Evolutionary conservation across 2,797 vertebrate genomes (phyloP).

Genomic region (Melanotaenia pygmaea): DNA sequence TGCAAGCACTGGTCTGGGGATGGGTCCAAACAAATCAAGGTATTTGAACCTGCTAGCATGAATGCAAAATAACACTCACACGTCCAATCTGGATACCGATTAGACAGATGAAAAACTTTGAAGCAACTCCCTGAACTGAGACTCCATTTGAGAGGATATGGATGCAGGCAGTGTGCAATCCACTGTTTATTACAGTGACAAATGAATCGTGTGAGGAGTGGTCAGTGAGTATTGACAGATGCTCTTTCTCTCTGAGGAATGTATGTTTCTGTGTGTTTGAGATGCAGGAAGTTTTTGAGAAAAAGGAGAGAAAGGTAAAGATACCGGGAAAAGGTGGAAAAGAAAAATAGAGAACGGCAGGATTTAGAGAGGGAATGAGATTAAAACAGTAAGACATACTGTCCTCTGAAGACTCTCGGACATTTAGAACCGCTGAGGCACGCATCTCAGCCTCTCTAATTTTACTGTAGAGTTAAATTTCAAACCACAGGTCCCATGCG

Average conservation of each 20-base stretch:
- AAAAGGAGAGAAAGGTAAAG: conserved; percentile 11
- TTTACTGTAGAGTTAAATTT: conserved; percentile 83
- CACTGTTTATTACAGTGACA: conserved; percentile 54
- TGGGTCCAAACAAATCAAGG: conserved; percentile 39
- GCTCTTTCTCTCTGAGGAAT: conserved; percentile 26
- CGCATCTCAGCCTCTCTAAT: conserved; percentile 77
- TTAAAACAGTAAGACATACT: conserved; percentile 27
- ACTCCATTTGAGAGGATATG: conserved; percentile 33
- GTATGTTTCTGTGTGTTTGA: conserved; percentile 29
- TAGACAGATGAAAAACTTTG: conserved; percentile 29
- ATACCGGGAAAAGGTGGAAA: neutral
- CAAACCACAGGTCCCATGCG: conserved; percentile 58
- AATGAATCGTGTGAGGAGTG: conserved; percentile 54
- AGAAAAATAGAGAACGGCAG: conserved; percentile 11
- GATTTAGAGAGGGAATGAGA: conserved; percentile 23
- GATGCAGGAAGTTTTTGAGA: conserved; percentile 26
- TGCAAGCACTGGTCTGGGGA: conserved; percentile 13
- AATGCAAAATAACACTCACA: conserved; percentile 33
- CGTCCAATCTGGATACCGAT: conserved; percentile 21
- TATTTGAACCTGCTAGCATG: conserved; percentile 46
- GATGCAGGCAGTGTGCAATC: conserved; percentile 35
- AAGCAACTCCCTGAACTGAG: conserved; percentile 23
- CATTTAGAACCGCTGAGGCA: conserved; percentile 76
- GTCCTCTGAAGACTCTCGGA: conserved; percentile 55
- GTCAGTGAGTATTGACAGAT: conserved; percentile 19